Percentiles rank a stretch among this genome's conserved stretches.
Conservation (phyloP, 2,888 invertebrate species). For the Maniola hyperantus region DNA sequence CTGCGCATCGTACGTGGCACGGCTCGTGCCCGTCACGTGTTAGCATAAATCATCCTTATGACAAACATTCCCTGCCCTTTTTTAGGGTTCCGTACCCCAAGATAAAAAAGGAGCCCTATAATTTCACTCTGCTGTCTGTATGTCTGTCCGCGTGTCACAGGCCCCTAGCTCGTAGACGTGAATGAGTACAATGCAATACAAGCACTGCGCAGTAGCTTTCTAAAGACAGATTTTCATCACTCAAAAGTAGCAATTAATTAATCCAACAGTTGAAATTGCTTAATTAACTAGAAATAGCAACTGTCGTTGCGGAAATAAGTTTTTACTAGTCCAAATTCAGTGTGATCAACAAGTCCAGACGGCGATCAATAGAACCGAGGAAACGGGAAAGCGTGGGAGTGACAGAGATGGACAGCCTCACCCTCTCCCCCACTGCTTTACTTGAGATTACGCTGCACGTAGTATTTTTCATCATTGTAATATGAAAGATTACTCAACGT, state of each 20-base stretch:
- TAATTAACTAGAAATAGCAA: slow-evolving; percentile 14
- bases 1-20: too few relatives aligned
- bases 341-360: slow-evolving; percentile 80
- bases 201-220: too few relatives aligned
- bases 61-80: too few relatives aligned
- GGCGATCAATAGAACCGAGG: slow-evolving; percentile 73
- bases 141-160: too few relatives aligned
- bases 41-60: too few relatives aligned
- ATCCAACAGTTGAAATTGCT: background rate
- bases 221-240: background rate
- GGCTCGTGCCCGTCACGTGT: too few relatives aligned
- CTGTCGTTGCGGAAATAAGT: slow-evolving; percentile 38
- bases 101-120: too few relatives aligned
- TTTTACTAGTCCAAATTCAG: slow-evolving; percentile 53
- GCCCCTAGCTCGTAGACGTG: too few relatives aligned
- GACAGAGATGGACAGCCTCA: slow-evolving; percentile 44
- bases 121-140: too few relatives aligned
- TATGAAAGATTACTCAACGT: slow-evolving; percentile 34
- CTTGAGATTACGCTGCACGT: slow-evolving; percentile 42
- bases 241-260: background rate
- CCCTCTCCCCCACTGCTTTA: slow-evolving; percentile 34
- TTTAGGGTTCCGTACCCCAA: too few relatives aligned
- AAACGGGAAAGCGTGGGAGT: slow-evolving; percentile 57
- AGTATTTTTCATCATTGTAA: slow-evolving; percentile 39
- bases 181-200: too few relatives aligned